These are phyloP conservation scores for Drosophila sordidula DNA, from an alignment of 2,888 invertebrate genomes.

Conservation along the genomic window DNA sequence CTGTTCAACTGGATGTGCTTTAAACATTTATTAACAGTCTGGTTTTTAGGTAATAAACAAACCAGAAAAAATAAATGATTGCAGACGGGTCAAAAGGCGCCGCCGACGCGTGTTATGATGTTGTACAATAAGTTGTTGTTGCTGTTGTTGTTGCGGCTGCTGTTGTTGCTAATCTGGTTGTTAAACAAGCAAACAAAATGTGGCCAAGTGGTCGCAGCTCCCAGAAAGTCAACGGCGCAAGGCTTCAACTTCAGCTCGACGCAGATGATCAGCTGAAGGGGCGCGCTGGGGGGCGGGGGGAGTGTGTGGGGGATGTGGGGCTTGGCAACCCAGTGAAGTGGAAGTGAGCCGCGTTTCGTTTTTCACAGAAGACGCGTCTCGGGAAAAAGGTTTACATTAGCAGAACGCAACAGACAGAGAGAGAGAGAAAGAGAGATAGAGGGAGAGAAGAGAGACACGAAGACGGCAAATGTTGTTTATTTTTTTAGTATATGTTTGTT, in stretches of 20 bases:
- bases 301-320: neutral
- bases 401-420: conserved; percentile 13
- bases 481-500: conserved; percentile 36
- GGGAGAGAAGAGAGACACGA: neutral
- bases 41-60: conserved; percentile 1
- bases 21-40: neutral
- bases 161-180: conserved; percentile 43
- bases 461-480: conserved; percentile 24
- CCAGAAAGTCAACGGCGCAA: conserved; percentile 23
- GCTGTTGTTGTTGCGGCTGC: conserved; percentile 6
- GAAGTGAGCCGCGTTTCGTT: conserved; percentile 29
- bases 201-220: conserved; percentile 23
- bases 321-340: conserved; percentile 13
- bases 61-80: conserved; percentile 1
- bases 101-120: conserved; percentile 43
- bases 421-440: neutral
- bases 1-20: neutral
- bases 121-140: conserved; percentile 35
- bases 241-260: conserved; percentile 7
- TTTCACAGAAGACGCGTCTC: conserved; percentile 44
- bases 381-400: conserved; percentile 37
- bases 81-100: conserved; percentile 44
- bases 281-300: neutral
- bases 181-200: conserved; percentile 48
- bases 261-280: conserved; percentile 17